Evolutionary conservation across 2,888 invertebrate genomes (phyloP).

Genomic region (Torymus texanus): DNA sequence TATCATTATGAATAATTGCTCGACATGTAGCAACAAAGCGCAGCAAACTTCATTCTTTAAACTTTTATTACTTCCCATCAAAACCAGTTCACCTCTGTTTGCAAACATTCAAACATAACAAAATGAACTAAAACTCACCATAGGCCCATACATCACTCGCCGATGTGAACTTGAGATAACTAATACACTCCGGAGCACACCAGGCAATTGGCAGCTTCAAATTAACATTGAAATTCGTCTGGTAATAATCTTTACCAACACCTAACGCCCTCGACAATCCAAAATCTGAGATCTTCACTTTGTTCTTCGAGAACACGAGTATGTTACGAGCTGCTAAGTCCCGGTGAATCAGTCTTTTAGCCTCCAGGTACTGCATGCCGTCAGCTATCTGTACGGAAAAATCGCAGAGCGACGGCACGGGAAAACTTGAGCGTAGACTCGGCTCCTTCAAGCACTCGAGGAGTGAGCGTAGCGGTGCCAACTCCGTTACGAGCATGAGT

Average conservation of each 20-base stretch:
- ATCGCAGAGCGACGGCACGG: slow-evolving; percentile 93
- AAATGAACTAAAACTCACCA: slow-evolving; percentile 71
- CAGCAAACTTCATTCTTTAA: no score
- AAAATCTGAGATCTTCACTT: slow-evolving; percentile 99
- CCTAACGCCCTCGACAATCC: slow-evolving; percentile 96
- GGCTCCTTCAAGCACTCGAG: slow-evolving; percentile 97
- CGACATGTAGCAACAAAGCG: no score
- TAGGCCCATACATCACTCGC: slow-evolving; percentile 99
- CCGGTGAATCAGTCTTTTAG: slow-evolving; percentile 96
- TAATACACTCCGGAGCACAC: slow-evolving; percentile 99
- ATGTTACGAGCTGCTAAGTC: slow-evolving; percentile 99
- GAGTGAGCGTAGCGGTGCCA: slow-evolving; percentile 95
- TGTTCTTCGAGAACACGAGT: slow-evolving; percentile 95
- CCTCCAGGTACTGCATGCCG: slow-evolving; percentile 98
- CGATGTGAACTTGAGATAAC: slow-evolving; percentile 95
- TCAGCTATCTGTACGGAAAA: slow-evolving; percentile 97
- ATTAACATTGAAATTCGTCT: slow-evolving; percentile 98
- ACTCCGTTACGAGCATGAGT: slow-evolving; percentile 89
- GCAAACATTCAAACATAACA: no score
- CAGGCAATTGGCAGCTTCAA: slow-evolving; percentile 98
- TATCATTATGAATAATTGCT: no score
- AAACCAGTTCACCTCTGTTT: no score
- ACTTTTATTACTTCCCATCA: no score
- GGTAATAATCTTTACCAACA: slow-evolving; percentile 98
- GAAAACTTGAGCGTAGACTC: slow-evolving; percentile 91